A percentile compares a stretch with the other conserved stretches of the same genome.
phyloP scores from a whole-genome alignment of 2,888 invertebrate species.

The Drosophila prolongata region DNA sequence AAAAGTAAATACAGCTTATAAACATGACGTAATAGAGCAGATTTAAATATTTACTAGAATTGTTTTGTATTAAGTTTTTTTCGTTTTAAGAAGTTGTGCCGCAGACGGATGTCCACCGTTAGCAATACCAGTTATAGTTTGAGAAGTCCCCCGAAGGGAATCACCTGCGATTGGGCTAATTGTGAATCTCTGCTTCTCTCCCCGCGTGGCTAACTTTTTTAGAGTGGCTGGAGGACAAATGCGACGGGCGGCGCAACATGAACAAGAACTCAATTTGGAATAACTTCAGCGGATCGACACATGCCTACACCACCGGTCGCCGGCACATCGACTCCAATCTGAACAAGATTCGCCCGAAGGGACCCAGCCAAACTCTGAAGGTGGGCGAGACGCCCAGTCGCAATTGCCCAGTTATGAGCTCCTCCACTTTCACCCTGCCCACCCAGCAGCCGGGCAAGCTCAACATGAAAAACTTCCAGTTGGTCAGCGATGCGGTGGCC shows the following conservation, averaged over 20 bases:
- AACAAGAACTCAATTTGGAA: conserved; percentile 85
- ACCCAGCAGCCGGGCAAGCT: conserved; percentile 93
- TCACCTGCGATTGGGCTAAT: conserved; percentile 20
- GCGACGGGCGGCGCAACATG: conserved; percentile 81
- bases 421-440: conserved; percentile 68
- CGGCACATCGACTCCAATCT: conserved; percentile 86
- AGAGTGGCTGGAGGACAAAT: conserved; percentile 86
- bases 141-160: not conserved
- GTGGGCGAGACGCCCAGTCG: conserved; percentile 81
- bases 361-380: conserved; percentile 89
- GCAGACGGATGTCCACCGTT: not conserved
- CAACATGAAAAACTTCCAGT: conserved; percentile 94
- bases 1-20: no score
- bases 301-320: conserved; percentile 90
- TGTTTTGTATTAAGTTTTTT: not conserved
- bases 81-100: not conserved
- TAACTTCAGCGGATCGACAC: conserved; percentile 88
- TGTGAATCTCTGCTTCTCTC: conserved; percentile 19
- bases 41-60: not conserved
- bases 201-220: conserved; percentile 39
- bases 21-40: not conserved
- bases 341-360: conserved; percentile 88
- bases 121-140: not conserved
- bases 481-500: conserved; percentile 94
- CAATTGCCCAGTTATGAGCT: conserved; percentile 72